Percentiles rank a stretch among this genome's conserved stretches.
Evolutionary conservation across 2,888 invertebrate species (phyloP).

Genomic region (Danaus chrysippus): DNA sequence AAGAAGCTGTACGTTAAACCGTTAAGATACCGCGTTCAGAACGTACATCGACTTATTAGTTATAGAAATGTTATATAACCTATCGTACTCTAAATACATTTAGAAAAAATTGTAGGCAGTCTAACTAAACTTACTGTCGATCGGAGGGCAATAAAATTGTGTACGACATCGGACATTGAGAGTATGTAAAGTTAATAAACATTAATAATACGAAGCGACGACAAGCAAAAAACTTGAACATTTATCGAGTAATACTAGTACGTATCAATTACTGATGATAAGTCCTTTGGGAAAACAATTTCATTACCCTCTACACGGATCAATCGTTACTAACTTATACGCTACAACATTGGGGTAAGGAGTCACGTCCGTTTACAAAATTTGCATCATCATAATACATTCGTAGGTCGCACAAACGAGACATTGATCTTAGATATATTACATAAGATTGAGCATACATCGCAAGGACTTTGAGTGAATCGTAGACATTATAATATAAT

Average conservation of each 20-base stretch:
- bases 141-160: constrained; percentile 51
- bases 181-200: constrained; percentile 32
- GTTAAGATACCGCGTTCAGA: constrained; percentile 17
- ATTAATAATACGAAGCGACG: constrained; percentile 1
- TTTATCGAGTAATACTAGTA: neutral
- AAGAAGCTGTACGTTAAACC: constrained; percentile 3
- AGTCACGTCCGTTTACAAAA: constrained; percentile 20
- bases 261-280: neutral
- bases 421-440: constrained; percentile 6
- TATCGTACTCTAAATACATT: constrained; percentile 63
- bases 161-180: constrained; percentile 37
- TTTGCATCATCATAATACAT: constrained; percentile 11
- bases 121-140: constrained; percentile 63
- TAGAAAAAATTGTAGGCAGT: constrained; percentile 58
- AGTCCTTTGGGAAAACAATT: constrained; percentile 15
- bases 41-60: constrained; percentile 24
- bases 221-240: neutral
- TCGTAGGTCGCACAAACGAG: constrained; percentile 19
- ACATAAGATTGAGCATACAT: neutral
- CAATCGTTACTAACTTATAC: constrained; percentile 36
- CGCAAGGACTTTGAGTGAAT: neutral
- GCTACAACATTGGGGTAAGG: constrained; percentile 22
- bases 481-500: neutral
- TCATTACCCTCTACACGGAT: constrained; percentile 43
- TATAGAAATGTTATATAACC: constrained; percentile 46